Conservation (phyloP, 1,140 invertebrate species). For the Drosophila erecta region DNA sequence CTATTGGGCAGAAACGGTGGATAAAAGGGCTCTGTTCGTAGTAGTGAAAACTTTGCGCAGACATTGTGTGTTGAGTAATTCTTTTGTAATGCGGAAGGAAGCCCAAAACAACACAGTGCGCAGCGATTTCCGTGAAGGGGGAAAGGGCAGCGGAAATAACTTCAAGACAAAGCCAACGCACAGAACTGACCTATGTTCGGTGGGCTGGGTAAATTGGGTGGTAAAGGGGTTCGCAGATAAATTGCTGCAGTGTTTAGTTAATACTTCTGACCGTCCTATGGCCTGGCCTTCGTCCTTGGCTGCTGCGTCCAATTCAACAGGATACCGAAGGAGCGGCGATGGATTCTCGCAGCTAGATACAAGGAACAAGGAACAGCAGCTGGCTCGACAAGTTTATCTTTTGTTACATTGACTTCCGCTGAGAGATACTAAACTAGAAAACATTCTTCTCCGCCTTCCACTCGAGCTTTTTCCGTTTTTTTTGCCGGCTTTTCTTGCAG, state of each 20-base stretch:
- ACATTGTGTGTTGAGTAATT: slow-evolving; percentile 80
- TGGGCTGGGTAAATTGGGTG: slow-evolving; percentile 19
- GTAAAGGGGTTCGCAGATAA: slow-evolving; percentile 51
- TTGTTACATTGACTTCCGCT: slow-evolving; percentile 81
- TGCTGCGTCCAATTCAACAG: slow-evolving; percentile 51
- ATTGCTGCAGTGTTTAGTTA: slow-evolving; percentile 81
- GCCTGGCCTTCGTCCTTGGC: slow-evolving; percentile 18
- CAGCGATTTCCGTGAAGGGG: slow-evolving; percentile 49
- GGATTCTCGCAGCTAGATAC: slow-evolving; percentile 36
- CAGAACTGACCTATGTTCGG: slow-evolving; percentile 59
- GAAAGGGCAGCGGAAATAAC: slow-evolving; percentile 42
- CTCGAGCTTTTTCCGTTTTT: slow-evolving; percentile 22
- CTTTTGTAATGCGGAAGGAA: slow-evolving; percentile 81
- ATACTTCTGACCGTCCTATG: slow-evolving; percentile 59
- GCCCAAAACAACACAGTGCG: slow-evolving; percentile 68
- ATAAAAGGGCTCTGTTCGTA: slow-evolving; percentile 13
- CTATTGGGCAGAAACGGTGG: background rate
- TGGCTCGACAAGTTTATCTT: slow-evolving; percentile 81
- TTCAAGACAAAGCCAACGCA: slow-evolving; percentile 75
- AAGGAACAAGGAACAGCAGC: slow-evolving; percentile 50
- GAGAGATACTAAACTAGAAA: slow-evolving; percentile 77
- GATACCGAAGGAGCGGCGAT: slow-evolving; percentile 12
- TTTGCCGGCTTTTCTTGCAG: slow-evolving; percentile 31
- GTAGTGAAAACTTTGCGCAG: slow-evolving; percentile 56
- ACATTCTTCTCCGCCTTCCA: slow-evolving; percentile 32